A percentile compares a stretch with the other conserved stretches of the same genome.
Evolutionary conservation across 2,797 vertebrate genomes (phyloP).

Genomic region (Etheostoma perlongum): DNA sequence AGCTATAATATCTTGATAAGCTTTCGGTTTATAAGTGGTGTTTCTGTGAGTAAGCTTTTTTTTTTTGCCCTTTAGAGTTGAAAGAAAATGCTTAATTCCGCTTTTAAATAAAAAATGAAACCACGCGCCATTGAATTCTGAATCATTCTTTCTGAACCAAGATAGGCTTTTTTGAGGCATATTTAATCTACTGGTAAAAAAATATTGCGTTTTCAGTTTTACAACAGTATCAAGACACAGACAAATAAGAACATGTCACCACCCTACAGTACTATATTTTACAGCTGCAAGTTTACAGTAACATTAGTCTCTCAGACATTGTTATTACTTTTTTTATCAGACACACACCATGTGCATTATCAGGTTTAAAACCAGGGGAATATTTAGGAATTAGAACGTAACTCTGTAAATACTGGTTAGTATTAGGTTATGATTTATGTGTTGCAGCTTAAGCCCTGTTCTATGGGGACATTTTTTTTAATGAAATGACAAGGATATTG

Average conservation of each 20-base stretch:
- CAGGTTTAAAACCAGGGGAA: conserved; percentile 23
- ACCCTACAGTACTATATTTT: no score
- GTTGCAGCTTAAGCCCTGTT: conserved; percentile 40
- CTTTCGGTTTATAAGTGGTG: not conserved
- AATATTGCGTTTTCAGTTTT: no score
- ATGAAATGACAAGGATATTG: conserved; percentile 42
- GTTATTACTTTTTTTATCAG: conserved; percentile 9
- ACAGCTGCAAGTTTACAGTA: no score
- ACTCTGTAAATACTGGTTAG: conserved; percentile 44
- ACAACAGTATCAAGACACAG: no score
- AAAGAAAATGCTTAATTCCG: not conserved
- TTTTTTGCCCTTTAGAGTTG: no score
- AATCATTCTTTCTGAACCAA: conserved; percentile 10
- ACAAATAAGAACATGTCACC: no score
- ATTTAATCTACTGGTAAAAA: not conserved
- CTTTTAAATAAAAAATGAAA: conserved; percentile 8
- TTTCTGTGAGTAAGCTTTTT: not conserved
- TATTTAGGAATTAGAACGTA: conserved; percentile 12
- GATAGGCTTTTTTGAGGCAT: not conserved
- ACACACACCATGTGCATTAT: conserved; percentile 5
- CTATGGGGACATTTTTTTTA: conserved; percentile 42
- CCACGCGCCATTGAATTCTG: conserved; percentile 5
- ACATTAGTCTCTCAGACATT: not conserved
- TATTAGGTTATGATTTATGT: conserved; percentile 38
- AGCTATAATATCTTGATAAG: not conserved